Percentiles rank a stretch among this genome's conserved stretches.
These are phyloP conservation scores for Myxocyprinus asiaticus DNA, from an alignment of 2,113 vertebrate genomes.

Conservation along the genomic window DNA sequence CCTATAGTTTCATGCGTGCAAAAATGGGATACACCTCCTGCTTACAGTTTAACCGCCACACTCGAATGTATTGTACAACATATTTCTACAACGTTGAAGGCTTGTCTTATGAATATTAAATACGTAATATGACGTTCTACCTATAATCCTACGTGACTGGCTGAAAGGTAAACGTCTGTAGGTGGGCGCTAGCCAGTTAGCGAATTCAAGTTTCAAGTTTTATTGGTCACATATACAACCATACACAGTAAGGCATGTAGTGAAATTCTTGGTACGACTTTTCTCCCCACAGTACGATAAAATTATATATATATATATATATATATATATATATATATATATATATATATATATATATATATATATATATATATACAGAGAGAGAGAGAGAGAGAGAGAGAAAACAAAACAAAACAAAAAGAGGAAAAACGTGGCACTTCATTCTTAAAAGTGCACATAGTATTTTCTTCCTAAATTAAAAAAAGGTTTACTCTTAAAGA, in stretches of 20 bases:
- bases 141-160: neutral
- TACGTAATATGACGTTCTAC: neutral
- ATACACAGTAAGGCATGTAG: neutral
- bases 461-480: too few relatives aligned
- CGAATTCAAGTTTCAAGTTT: neutral
- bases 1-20: conserved; percentile 43
- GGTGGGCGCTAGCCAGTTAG: neutral
- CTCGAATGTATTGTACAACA: neutral
- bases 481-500: too few relatives aligned
- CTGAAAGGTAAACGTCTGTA: neutral
- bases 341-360: too few relatives aligned
- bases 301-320: too few relatives aligned
- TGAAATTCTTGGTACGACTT: too few relatives aligned
- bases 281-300: too few relatives aligned
- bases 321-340: too few relatives aligned
- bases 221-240: neutral
- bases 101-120: conserved; percentile 8
- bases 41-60: neutral
- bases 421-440: too few relatives aligned
- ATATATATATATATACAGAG: too few relatives aligned
- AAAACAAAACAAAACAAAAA: too few relatives aligned
- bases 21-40: neutral
- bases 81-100: neutral
- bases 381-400: too few relatives aligned
- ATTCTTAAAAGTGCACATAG: too few relatives aligned